A percentile compares a stretch with the other conserved stretches of the same genome.
Conservation (phyloP, 1,140 invertebrate genomes). For the Berghia stephanieae region DNA sequence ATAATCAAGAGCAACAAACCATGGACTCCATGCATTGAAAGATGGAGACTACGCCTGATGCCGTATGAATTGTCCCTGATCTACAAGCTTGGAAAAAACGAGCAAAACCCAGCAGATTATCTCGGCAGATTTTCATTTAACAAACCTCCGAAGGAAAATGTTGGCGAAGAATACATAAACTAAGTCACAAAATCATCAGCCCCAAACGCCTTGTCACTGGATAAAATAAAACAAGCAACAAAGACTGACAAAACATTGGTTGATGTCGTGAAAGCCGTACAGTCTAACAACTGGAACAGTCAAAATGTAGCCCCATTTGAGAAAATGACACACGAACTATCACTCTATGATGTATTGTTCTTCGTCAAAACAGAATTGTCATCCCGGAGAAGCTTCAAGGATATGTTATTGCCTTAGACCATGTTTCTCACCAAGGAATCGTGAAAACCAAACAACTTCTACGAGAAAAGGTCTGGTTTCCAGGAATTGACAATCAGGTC, state of each 20-base stretch:
- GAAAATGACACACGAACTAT: conserved; percentile 30
- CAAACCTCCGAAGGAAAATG: conserved; percentile 26
- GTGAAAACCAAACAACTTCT: not conserved
- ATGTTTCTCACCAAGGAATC: not conserved
- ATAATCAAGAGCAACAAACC: conserved; percentile 33
- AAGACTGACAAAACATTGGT: conserved; percentile 12
- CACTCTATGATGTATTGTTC: conserved; percentile 16
- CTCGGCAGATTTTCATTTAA: conserved; percentile 36
- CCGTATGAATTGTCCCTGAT: conserved; percentile 34
- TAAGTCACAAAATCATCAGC: conserved; percentile 27
- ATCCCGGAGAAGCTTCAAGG: not conserved
- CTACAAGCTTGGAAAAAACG: conserved; percentile 37
- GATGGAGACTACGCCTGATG: conserved; percentile 44
- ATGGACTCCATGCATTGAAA: conserved; percentile 41
- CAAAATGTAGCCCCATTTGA: conserved; percentile 19
- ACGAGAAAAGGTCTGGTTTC: conserved; percentile 16
- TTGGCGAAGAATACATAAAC: conserved; percentile 37
- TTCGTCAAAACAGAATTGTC: not conserved
- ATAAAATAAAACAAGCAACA: conserved; percentile 30
- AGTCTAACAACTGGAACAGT: conserved; percentile 30
- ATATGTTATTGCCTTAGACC: not conserved
- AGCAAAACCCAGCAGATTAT: conserved; percentile 40
- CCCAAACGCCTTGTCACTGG: conserved; percentile 32
- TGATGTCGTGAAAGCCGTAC: conserved; percentile 32
- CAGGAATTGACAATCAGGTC: conserved; percentile 19